Percentiles rank a stretch among this genome's conserved stretches.
Evolutionary conservation across 2,888 invertebrate genomes (phyloP).

Genomic region (Mystacides longicornis): DNA sequence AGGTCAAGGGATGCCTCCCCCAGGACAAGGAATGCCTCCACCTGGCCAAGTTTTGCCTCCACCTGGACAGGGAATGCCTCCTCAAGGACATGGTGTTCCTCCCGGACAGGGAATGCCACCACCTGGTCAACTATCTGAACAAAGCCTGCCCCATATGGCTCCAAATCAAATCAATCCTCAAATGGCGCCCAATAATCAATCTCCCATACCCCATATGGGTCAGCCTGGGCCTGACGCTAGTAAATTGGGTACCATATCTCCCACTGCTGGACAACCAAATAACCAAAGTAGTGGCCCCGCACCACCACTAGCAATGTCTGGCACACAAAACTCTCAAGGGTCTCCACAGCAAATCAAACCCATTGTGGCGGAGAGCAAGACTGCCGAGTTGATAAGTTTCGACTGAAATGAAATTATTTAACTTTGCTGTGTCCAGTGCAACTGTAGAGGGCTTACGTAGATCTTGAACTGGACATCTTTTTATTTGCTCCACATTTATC

Average conservation of each 20-base stretch:
- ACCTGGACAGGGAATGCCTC: slow-evolving; percentile 30
- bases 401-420: slow-evolving; percentile 46
- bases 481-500: too few species aligned
- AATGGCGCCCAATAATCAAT: slow-evolving; percentile 17
- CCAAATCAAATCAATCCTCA: slow-evolving; percentile 17
- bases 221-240: slow-evolving; percentile 18
- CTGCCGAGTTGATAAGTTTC: slow-evolving; percentile 76
- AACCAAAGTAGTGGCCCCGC: slow-evolving; percentile 27
- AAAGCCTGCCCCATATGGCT: slow-evolving; percentile 17
- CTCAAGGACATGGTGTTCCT: slow-evolving; percentile 29
- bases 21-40: slow-evolving; percentile 30
- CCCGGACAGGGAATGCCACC: slow-evolving; percentile 25
- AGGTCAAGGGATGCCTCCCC: slow-evolving; percentile 28
- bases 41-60: slow-evolving; percentile 33
- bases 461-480: too few species aligned
- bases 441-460: too few species aligned
- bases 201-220: slow-evolving; percentile 24
- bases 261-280: slow-evolving; percentile 29
- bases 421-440: too few species aligned
- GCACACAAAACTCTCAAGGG: slow-evolving; percentile 30
- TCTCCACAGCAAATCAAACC: slow-evolving; percentile 30
- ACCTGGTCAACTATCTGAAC: slow-evolving; percentile 18
- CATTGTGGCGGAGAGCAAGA: slow-evolving; percentile 32
- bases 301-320: slow-evolving; percentile 30
- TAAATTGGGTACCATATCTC: slow-evolving; percentile 19